Base-by-base conservation (phyloP, 1,140 invertebrate species). In the Papilio aristodemus region DNA sequence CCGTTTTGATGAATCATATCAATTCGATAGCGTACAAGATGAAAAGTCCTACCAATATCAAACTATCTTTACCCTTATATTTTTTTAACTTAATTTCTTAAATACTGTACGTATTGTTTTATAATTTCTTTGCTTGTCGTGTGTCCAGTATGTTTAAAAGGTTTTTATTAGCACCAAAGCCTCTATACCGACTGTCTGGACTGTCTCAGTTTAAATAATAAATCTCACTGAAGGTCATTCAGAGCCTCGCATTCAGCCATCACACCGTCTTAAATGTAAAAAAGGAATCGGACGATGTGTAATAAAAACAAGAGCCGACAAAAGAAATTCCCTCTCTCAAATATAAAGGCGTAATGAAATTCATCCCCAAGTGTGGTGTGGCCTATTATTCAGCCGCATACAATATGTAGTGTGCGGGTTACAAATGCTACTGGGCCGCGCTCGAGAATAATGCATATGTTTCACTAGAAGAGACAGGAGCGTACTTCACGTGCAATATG, bases 311-410 rank as follows among this genome's bases (percentile, higher is more conserved):
- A 66, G 25, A 66, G 63, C 63, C 63, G 63, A 58, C 54, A 76
- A 80, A 83, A 80, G 81, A 82, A 86, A 82, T 83, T 76, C 78
- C 77, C 76, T 73, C 76, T 83, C 74, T 78, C 79, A 80, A 83
- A 84, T 81, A 81, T 84, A 80, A 86, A 87, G 79, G 83, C 81
- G 79, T 89, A 87, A 90, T 90, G 82, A 88, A 88, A 90, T 90
- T 85, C 81, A 90, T 90, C 81, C 86, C 86, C 86, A 78, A 83
- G 86, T 83, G 85, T 87, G 86, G 84, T 84, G 84, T 76, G 79
- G 78, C 78, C 81, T 88, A 86, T 90, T 90, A 88, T 86, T 86
- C 87, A 84, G 74, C 85, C 84, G 71, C 82, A 81, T 87, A 89
- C 81, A 87, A 87, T 86, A 87, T 87, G 87, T 89, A 89, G 81